These are phyloP conservation scores for silkworm (Bombyx mori) DNA, from an alignment of 1,140 invertebrate species.

Conservation along the genomic window ASM3026992v2 NC_085131.1:2973001-2973500, in stretches of 20 bases:
- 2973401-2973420: slow-evolving; percentile 21
- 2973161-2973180: slow-evolving; percentile 2
- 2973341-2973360: slow-evolving; percentile 51
- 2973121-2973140: background rate
- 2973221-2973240: slow-evolving; percentile 19
- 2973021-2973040: slow-evolving; percentile 8
- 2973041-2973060: slow-evolving; percentile 17
- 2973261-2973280: slow-evolving; percentile 50
- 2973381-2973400: slow-evolving; percentile 46
- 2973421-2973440: slow-evolving; percentile 12
- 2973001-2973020: slow-evolving; percentile 30
- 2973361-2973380: slow-evolving; percentile 55
- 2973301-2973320: slow-evolving; percentile 60
- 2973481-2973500: too few species aligned
- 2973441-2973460: slow-evolving; percentile 7
- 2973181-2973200: background rate
- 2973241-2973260: slow-evolving; percentile 54
- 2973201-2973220: slow-evolving; percentile 17
- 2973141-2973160: background rate
- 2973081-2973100: slow-evolving; percentile 23
- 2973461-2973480: background rate
- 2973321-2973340: slow-evolving; percentile 64
- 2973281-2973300: slow-evolving; percentile 23
- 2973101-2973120: slow-evolving; percentile 14
- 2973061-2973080: slow-evolving; percentile 26